These are phyloP conservation scores for Cliona cf. orientalis DNA, from an alignment of 37 sponge, comb jelly and placozoan species.

Conservation along the genomic window DNA sequence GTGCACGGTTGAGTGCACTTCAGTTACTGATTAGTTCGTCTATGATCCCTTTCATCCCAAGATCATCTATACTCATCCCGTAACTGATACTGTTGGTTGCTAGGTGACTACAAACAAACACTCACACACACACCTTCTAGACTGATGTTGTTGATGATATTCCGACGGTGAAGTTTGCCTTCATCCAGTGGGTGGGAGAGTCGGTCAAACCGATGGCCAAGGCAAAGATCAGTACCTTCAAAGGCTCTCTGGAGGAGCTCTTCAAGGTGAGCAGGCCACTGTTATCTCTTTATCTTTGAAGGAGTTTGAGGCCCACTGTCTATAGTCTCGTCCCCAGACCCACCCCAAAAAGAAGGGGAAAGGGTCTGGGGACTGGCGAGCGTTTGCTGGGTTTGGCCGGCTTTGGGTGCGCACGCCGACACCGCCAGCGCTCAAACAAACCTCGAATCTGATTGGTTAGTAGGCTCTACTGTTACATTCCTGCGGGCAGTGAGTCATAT, in stretches of 20 bases:
- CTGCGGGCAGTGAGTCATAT: no score
- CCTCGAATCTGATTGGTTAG: no score
- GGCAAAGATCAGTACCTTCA: conserved; percentile 84
- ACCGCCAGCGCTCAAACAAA: no score
- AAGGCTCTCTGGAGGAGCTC: conserved; percentile 73
- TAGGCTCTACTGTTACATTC: no score
- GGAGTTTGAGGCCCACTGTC: no score
- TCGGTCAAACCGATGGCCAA: conserved; percentile 83
- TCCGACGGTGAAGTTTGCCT: conserved; percentile 88
- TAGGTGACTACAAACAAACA: background rate
- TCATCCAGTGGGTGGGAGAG: conserved; percentile 90
- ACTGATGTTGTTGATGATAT: conserved; percentile 90
- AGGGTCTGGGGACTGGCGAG: no score
- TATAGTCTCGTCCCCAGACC: no score
- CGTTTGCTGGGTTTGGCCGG: no score
- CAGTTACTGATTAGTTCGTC: background rate
- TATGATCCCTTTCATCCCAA: background rate
- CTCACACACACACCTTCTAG: conserved; percentile 39
- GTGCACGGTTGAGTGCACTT: background rate
- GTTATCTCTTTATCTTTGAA: no score
- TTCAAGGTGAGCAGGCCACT: conserved; percentile 76
- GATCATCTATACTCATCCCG: background rate
- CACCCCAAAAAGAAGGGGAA: no score
- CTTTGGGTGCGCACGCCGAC: no score
- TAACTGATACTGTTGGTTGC: background rate